Base-by-base conservation (phyloP, 2,113 vertebrate species). In the Hydrochoerus hydrochaeris region DNA sequence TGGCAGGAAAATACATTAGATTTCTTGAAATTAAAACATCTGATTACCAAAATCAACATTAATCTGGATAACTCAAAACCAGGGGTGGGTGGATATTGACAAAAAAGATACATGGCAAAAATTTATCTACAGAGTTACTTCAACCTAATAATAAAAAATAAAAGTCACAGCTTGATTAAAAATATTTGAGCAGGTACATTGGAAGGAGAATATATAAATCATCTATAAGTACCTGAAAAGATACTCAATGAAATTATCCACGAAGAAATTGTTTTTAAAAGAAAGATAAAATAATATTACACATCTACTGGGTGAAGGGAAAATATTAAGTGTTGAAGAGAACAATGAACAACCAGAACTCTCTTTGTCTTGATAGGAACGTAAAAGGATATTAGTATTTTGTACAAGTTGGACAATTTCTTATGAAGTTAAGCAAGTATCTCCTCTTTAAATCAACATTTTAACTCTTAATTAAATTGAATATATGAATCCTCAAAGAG, bases 301-400 rank as follows among this genome's bases (percentile, higher is more conserved):
- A 28, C 73, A 75, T 75, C 24, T 12, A 7, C 12, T 46, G 69
- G 19, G n/a, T 41, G 24, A 12, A 14, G 1, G 24, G 73, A 77
- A 1, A 77, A 77, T 46, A 87, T 73, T 54, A 77, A 38, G 77
- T 71, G 8, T 71, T 71, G 69, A 88, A 44, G 35, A 46, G 3
- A 10, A 85, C 13, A 85, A 22, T 9, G 32, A 80, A 14, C 28
- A 91, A 41, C 17, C 17, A 88, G 30, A 86, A 86, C 17, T 85
- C n/a, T 71, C 16, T 81, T 88, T 84, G 82, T 32, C 44, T 80
- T 88, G 44, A 14, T 69, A 78, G 7, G 0, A 85, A 85, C 71
- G 49, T 81, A 93, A 92, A 91, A 89, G 81, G 13, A 84, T 85
- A 32, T 2, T 44, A 92, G 67, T 22, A 58, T 92, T 92, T 85